Percentiles rank a stretch among this genome's conserved stretches.
Evolutionary conservation across 1,140 invertebrate species (phyloP).

Genomic region (Oreohelix idahoensis): DNA sequence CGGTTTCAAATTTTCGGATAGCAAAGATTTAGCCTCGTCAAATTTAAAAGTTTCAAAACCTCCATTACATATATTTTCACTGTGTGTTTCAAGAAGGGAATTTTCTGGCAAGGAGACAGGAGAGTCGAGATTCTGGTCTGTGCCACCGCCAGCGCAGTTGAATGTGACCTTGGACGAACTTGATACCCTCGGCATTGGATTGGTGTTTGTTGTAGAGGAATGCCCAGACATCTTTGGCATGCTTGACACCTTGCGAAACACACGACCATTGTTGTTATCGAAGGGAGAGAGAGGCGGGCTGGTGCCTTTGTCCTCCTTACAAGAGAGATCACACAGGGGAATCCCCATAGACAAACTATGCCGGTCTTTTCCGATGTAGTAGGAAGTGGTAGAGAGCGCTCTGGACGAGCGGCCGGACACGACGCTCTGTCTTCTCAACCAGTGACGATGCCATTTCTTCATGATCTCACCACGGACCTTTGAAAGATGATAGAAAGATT

Average conservation of each 20-base stretch:
- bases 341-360: conserved; percentile 28
- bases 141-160: neutral
- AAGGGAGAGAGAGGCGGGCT: neutral
- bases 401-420: conserved; percentile 39
- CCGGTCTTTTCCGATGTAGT: conserved; percentile 37
- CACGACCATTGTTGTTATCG: neutral
- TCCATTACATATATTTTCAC: neutral
- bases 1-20: neutral
- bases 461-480: conserved; percentile 43
- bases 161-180: conserved; percentile 26
- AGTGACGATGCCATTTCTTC: conserved; percentile 43
- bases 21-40: neutral
- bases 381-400: conserved; percentile 42
- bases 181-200: conserved; percentile 2
- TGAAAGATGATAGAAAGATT: neutral
- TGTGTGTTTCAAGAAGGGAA: neutral
- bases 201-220: neutral
- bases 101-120: neutral
- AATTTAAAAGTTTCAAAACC: neutral
- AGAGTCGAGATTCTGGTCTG: neutral
- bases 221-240: conserved; percentile 12
- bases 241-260: conserved; percentile 16
- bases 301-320: neutral
- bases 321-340: neutral
- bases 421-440: conserved; percentile 35